Evolutionary conservation across 2,797 vertebrate species (phyloP).

Genomic region (Coilia nasus): DNA sequence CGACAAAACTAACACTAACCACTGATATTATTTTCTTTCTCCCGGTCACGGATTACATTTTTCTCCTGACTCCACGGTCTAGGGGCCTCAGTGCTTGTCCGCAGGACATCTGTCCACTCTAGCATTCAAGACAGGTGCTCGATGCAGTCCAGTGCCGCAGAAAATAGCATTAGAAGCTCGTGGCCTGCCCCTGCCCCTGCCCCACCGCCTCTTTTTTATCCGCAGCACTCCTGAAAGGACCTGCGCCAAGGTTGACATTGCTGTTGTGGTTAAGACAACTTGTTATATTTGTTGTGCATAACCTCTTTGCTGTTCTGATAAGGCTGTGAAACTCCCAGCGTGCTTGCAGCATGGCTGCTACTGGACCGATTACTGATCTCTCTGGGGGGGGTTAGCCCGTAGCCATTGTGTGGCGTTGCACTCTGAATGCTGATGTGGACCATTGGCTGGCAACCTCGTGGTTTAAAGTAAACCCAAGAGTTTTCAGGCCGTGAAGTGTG

Average conservation of each 20-base stretch:
- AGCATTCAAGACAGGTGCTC: conserved; percentile 17
- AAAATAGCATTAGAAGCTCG: not conserved
- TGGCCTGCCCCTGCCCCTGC: not conserved
- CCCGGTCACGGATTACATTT: not conserved
- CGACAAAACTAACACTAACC: too few relatives aligned
- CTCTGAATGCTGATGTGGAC: not conserved
- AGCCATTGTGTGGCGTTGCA: not conserved
- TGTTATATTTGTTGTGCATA: not conserved
- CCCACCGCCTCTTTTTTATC: not conserved
- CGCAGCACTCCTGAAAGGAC: not conserved
- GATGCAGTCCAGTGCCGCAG: not conserved
- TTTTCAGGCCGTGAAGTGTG: not conserved
- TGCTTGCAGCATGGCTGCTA: not conserved
- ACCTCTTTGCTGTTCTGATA: not conserved
- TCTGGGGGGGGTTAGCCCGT: not conserved
- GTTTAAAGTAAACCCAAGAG: not conserved
- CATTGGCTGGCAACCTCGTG: not conserved
- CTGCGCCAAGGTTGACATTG: not conserved
- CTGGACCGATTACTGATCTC: not conserved
- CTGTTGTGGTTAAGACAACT: not conserved
- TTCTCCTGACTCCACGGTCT: not conserved
- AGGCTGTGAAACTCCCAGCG: not conserved
- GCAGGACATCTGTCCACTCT: not conserved
- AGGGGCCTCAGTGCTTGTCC: not conserved
- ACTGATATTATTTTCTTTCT: too few relatives aligned